Percentiles rank a stretch among this genome's conserved stretches.
Evolutionary conservation across 2,113 vertebrate species (phyloP).

Genomic region (Corapipo altera): DNA sequence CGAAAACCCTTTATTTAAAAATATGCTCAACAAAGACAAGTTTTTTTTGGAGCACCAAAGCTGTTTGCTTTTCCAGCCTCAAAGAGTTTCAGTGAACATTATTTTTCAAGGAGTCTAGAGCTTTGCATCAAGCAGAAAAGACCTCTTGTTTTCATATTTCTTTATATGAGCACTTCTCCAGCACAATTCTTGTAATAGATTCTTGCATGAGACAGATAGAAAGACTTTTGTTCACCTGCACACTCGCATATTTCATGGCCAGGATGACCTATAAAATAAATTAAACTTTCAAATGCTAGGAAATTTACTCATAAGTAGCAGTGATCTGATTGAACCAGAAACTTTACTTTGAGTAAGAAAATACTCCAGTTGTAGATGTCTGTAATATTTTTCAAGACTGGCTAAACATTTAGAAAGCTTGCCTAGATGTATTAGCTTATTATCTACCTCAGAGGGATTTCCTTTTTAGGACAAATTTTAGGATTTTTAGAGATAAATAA

Average conservation of each 20-base stretch:
- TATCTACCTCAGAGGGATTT: neutral
- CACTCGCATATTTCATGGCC: neutral
- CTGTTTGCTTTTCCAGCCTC: neutral
- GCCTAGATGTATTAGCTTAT: neutral
- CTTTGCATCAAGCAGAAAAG: neutral
- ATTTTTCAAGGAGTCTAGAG: neutral
- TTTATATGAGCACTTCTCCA: neutral
- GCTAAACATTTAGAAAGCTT: neutral
- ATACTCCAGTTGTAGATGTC: neutral
- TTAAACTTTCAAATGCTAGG: neutral
- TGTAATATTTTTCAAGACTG: neutral
- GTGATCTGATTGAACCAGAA: neutral
- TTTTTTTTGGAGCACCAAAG: neutral
- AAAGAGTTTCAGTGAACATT: neutral
- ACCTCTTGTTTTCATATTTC: neutral
- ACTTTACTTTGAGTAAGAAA: neutral
- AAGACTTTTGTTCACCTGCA: neutral
- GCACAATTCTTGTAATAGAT: neutral
- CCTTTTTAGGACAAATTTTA: neutral
- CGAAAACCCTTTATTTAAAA: neutral
- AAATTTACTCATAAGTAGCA: neutral
- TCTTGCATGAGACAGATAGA: neutral
- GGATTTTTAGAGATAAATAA: neutral
- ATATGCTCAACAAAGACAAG: rapidly evolving
- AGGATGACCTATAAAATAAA: neutral